Conservation (phyloP, 2,113 vertebrate species). For the Siniperca chuatsi region DNA sequence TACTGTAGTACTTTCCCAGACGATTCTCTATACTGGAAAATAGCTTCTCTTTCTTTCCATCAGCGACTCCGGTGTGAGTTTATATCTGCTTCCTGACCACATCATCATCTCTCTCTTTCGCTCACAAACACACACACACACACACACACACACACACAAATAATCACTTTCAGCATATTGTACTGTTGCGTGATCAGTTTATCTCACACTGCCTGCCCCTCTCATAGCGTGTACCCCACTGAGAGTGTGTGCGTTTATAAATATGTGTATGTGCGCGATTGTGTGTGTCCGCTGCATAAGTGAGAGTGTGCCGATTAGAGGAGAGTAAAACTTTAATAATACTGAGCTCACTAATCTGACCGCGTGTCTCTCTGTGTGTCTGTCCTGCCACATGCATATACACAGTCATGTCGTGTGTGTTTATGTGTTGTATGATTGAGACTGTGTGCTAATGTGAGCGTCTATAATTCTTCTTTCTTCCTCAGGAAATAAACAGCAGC, state of each 20-base stretch:
- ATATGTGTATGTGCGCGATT: conserved; percentile 9
- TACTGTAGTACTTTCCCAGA: background rate
- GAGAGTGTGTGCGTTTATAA: conserved; percentile 29
- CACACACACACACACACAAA: conserved; percentile 38
- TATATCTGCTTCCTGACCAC: conserved; percentile 47
- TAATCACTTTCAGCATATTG: conserved; percentile 71
- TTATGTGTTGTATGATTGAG: conserved; percentile 19
- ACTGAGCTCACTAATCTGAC: conserved; percentile 62
- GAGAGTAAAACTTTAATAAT: conserved; percentile 66
- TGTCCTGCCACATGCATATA: conserved; percentile 26
- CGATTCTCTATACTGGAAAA: conserved; percentile 22
- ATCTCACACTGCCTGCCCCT: conserved; percentile 60
- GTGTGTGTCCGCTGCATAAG: conserved; percentile 19
- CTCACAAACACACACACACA: conserved; percentile 32
- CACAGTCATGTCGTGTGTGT: conserved; percentile 11
- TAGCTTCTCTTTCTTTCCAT: conserved; percentile 11
- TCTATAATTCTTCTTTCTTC: conserved; percentile 61
- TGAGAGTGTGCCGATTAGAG: conserved; percentile 66
- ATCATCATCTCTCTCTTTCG: conserved; percentile 41
- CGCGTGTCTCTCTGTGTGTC: conserved; percentile 13
- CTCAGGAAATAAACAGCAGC: conserved; percentile 25
- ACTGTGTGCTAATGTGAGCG: conserved; percentile 27
- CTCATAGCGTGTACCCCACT: conserved; percentile 52
- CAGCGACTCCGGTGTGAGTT: conserved; percentile 19
- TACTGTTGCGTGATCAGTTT: conserved; percentile 72